These are phyloP conservation scores for Sinhomidia bicolor DNA, from an alignment of 2,888 invertebrate genomes.

Conservation along the genomic window DNA sequence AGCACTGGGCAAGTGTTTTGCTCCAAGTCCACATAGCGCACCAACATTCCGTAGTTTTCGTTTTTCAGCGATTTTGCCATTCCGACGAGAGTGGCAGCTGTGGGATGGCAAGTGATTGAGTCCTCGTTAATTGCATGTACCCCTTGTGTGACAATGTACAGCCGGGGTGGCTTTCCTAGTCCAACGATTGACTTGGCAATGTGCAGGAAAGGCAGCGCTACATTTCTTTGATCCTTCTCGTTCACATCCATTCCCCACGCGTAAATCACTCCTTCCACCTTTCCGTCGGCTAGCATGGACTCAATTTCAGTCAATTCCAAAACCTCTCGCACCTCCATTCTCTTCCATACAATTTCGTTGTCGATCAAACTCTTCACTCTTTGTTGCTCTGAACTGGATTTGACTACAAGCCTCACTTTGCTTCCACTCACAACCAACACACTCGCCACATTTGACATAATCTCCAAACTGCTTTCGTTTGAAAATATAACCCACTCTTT, in stretches of 20 bases:
- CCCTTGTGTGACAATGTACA: constrained; percentile 8
- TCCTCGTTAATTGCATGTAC: neutral
- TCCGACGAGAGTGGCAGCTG: neutral
- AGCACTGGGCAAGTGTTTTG: neutral
- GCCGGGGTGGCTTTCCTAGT: neutral
- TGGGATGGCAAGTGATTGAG: constrained; percentile 5
- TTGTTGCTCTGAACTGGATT: too few relatives aligned
- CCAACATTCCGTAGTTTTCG: neutral
- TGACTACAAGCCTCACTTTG: too few relatives aligned
- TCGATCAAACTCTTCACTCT: too few relatives aligned
- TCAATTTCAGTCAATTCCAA: too few relatives aligned
- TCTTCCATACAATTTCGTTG: too few relatives aligned
- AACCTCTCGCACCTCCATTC: too few relatives aligned
- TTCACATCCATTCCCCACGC: constrained; percentile 55
- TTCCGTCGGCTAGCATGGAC: too few relatives aligned
- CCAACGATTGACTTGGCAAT: constrained; percentile 15
- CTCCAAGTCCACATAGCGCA: constrained; percentile 38
- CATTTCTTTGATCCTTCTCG: constrained; percentile 6
- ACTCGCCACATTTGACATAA: too few relatives aligned
- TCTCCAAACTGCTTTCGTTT: too few relatives aligned
- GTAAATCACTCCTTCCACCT: constrained; percentile 30
- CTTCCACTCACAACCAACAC: too few relatives aligned
- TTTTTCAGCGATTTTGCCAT: constrained; percentile 46
- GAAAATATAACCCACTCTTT: too few relatives aligned
- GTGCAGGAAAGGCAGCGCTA: constrained; percentile 6